Base-by-base conservation (phyloP, 2,113 vertebrate genomes). In the Enhydra lutris region DNA sequence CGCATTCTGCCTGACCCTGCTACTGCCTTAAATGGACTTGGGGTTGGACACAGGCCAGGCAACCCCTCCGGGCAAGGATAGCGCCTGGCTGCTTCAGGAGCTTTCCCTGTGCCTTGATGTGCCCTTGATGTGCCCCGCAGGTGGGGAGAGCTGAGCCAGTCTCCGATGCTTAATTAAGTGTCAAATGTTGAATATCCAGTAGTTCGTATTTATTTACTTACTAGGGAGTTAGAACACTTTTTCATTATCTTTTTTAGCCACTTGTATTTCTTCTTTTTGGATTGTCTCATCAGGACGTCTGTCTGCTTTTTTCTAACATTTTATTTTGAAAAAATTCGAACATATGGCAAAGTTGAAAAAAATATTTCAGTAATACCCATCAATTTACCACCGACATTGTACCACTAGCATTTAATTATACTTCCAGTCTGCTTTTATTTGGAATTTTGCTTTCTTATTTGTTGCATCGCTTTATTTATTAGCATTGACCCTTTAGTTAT, bases 1-100 rank as follows among this genome's bases (percentile, higher is more conserved):
- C 2, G 23, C 4, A 2, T 24, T 61, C 36, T 14, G 23, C 13
- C 8, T 1, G 31, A 29, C 81, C 36, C 26, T 0, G 2, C 36
- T 42, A 61, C 23, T 29, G 36, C 55, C 23, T 8, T 36, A 29
- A 29, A 17, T 1, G 21, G 13, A 36, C n/a, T 39, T 57, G 3
- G 52, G 52, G 34, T n/a, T 57, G 52, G 36, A 13, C 6, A 7
- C 26, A 47, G 45, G 15, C 74, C 45, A 17, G 45, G 67, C 17
- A 4, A 34, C 65, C 14, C 14, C 74, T 78, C 24, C 26, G 7
- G 47, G 47, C 31, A 81, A 24, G 79, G 15, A 47, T 52, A 34
- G 31, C 31, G 0, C n/a, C 78, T n/a, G 0, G 6, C 79, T 10
- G 21, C 79, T 80, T 55, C 50, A 55, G 20, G 31, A 55, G 78